Evolutionary conservation across 2,113 vertebrate species (phyloP).

Genomic region (Alethe castanea): DNA sequence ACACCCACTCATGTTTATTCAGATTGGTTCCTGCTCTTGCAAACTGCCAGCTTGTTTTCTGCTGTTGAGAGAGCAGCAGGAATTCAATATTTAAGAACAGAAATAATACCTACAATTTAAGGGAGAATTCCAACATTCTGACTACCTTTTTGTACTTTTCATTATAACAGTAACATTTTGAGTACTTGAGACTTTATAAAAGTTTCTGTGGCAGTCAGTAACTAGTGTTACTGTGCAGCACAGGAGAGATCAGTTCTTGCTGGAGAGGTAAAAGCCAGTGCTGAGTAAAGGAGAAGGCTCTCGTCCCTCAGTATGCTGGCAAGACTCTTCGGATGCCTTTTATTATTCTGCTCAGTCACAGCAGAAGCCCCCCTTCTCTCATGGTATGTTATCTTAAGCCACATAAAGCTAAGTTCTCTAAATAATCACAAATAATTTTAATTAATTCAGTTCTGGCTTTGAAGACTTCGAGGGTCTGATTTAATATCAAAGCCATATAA

Average conservation of each 20-base stretch:
- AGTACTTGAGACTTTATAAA: not conserved
- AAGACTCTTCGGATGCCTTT: not conserved
- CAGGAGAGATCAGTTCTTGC: not conserved
- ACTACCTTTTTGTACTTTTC: slow-evolving; percentile 14
- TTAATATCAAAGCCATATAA: not conserved
- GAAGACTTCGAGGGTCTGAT: not conserved
- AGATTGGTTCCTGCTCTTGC: not conserved
- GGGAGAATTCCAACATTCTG: not conserved
- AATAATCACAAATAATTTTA: not conserved
- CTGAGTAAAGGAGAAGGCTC: not conserved
- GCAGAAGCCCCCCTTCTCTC: not conserved
- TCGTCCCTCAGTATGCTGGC: not conserved
- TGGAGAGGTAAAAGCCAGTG: not conserved
- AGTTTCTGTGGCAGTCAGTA: not conserved
- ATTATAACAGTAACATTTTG: not conserved
- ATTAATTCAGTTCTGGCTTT: not conserved
- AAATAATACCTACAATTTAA: slow-evolving; percentile 13
- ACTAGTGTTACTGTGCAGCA: not conserved
- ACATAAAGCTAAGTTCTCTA: not conserved
- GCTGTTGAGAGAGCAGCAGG: slow-evolving; percentile 10
- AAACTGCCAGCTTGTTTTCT: not conserved
- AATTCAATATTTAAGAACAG: not conserved
- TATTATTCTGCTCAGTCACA: not conserved
- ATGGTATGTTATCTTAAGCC: not conserved
- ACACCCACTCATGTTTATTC: not conserved